Conservation (phyloP, 2,797 vertebrate species). For the Artibeus lituratus region DNA sequence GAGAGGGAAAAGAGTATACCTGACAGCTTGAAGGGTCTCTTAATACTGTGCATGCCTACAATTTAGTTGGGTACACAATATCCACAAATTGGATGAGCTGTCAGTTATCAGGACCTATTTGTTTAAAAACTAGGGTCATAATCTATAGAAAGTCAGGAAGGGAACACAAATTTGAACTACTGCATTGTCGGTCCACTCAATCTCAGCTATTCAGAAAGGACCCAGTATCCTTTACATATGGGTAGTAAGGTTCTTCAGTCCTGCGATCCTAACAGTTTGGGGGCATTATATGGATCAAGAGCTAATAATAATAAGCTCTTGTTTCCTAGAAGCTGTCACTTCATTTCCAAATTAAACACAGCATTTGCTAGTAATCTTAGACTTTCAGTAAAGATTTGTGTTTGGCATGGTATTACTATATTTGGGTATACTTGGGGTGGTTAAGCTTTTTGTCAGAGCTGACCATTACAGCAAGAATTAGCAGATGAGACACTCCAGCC, state of each 20-base stretch:
- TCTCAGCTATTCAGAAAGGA: constrained; percentile 6
- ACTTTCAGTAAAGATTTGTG: neutral
- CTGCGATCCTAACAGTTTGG: neutral
- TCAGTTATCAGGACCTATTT: neutral
- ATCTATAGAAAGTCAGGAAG: neutral
- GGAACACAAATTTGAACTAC: neutral
- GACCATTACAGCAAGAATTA: neutral
- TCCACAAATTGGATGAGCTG: neutral
- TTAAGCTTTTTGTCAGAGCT: neutral
- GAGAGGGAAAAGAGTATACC: neutral
- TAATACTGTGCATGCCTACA: neutral
- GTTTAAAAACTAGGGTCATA: neutral
- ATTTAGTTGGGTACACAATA: neutral
- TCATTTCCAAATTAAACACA: neutral
- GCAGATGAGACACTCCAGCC: neutral
- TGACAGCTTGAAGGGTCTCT: neutral
- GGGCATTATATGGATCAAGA: neutral
- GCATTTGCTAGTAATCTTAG: neutral
- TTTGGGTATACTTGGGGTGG: neutral
- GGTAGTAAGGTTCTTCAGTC: neutral
- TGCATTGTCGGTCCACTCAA: neutral
- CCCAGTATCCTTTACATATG: neutral
- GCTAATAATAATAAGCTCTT: neutral
- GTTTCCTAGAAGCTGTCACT: neutral
- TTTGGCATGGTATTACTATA: neutral